phyloP scores from a whole-genome alignment of 2,797 vertebrate genomes.

The Amphiprion clarkii region DNA sequence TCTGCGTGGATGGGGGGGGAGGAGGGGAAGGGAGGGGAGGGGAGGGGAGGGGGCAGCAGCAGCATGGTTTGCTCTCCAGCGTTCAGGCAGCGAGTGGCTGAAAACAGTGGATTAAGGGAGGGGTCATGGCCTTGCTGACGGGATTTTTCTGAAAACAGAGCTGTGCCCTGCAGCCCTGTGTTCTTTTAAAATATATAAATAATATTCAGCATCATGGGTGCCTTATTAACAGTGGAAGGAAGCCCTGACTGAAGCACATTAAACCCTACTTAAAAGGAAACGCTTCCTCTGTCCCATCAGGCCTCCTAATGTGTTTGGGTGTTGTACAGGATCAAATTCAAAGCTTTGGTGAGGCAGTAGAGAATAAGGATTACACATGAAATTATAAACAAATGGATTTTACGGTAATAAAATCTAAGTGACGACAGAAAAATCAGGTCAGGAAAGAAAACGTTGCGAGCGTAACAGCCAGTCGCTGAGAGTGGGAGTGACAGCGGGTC shows the following conservation, averaged over 20 bases:
- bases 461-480: no score
- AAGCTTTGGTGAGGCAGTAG: neutral
- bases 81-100: slow-evolving; percentile 66
- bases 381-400: slow-evolving; percentile 8
- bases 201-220: slow-evolving; percentile 52
- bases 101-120: slow-evolving; percentile 75
- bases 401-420: neutral
- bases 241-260: slow-evolving; percentile 21
- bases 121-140: slow-evolving; percentile 77
- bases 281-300: neutral
- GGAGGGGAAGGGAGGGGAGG: neutral
- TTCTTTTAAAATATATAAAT: slow-evolving; percentile 62
- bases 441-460: neutral
- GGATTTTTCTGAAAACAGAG: slow-evolving; percentile 73
- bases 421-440: neutral
- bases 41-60: neutral
- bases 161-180: slow-evolving; percentile 41
- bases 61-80: slow-evolving; percentile 38
- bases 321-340: neutral
- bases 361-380: neutral
- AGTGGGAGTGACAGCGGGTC: no score
- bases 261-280: slow-evolving; percentile 6
- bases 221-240: slow-evolving; percentile 33
- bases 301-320: neutral
- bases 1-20: slow-evolving; percentile 31